Conservation (phyloP, 2,888 invertebrate species). For the Cephus pygmeus region DNA sequence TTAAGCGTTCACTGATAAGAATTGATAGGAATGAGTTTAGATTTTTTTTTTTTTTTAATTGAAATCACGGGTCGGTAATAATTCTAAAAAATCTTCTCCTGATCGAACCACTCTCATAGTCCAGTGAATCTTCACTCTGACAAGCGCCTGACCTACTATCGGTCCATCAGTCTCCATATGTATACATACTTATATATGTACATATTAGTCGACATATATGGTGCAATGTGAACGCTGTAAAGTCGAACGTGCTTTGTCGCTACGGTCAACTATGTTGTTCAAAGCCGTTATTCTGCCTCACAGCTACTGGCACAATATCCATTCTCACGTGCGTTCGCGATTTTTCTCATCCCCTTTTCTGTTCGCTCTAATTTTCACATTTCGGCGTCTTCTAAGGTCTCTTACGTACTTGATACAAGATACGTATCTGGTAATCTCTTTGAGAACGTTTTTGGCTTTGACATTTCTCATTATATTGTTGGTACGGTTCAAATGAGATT, state of each 20-base stretch:
- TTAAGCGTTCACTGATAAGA: not conserved
- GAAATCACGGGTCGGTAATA: not conserved
- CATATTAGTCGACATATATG: not conserved
- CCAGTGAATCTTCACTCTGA: slow-evolving; percentile 1
- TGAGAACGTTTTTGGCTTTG: too few species aligned
- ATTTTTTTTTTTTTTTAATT: not conserved
- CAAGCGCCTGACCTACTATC: slow-evolving; percentile 3
- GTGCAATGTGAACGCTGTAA: not conserved
- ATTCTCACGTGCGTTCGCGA: not conserved
- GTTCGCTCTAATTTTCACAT: not conserved
- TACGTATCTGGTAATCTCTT: too few species aligned
- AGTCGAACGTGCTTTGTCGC: slow-evolving; percentile 1
- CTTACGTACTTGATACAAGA: not conserved
- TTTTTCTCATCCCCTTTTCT: not conserved
- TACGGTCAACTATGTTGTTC: not conserved
- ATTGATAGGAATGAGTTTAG: not conserved
- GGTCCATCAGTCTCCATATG: not conserved
- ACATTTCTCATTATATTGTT: not conserved
- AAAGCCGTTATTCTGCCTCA: slow-evolving; percentile 6
- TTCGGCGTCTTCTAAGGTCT: not conserved
- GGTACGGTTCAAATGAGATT: not conserved
- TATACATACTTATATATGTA: not conserved
- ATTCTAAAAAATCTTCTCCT: not conserved
- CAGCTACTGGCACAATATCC: not conserved
- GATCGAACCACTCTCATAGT: slow-evolving; percentile 1